Conservation (phyloP, 2,113 vertebrate genomes). For the human (Homo sapiens) region DNA sequence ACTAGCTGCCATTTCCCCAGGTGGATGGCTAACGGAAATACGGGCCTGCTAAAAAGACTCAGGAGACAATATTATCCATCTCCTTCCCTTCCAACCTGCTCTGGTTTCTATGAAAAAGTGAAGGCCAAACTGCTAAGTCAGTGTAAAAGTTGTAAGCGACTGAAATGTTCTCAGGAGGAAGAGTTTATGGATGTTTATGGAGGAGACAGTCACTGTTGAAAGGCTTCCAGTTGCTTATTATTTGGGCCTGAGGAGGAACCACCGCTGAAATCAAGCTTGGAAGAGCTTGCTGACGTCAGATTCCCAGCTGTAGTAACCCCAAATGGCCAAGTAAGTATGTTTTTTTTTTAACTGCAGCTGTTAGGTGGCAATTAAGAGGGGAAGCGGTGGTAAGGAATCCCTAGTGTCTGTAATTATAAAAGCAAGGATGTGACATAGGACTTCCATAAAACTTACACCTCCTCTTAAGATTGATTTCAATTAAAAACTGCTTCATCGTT, state of each 20-base stretch:
- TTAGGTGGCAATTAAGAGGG: constrained; percentile 46
- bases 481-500: not conserved
- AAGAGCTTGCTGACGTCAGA: constrained; percentile 66
- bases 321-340: constrained; percentile 39
- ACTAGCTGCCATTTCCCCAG: not conserved
- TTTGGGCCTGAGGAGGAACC: constrained; percentile 33
- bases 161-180: not conserved
- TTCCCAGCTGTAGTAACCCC: constrained; percentile 60
- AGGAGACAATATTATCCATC: not conserved
- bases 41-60: constrained; percentile 36
- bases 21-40: constrained; percentile 35
- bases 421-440: constrained; percentile 5
- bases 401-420: not conserved
- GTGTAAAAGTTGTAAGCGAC: not conserved
- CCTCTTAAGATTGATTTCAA: not conserved
- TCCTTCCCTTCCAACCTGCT: not conserved
- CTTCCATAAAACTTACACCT: not conserved
- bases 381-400: not conserved
- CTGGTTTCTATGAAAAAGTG: constrained; percentile 24
- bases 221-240: constrained; percentile 61
- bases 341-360: not conserved
- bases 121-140: not conserved
- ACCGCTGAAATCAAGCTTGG: constrained; percentile 48
- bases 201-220: constrained; percentile 25
- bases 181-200: not conserved